Conservation (phyloP, 2,888 invertebrate genomes). For the Mactromeris polynyma region DNA sequence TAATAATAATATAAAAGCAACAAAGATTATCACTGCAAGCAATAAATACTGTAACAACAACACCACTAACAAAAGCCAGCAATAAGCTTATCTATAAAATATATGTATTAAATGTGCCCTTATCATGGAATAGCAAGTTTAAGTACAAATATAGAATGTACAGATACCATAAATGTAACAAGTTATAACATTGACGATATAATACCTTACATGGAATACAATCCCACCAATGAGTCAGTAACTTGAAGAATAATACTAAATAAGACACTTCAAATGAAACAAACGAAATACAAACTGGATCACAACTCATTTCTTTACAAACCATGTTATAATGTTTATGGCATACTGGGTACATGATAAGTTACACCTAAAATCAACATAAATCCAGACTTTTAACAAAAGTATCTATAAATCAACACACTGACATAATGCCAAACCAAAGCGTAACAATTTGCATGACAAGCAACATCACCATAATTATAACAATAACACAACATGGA, state of each 20-base stretch:
- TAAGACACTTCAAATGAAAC: background rate
- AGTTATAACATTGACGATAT: background rate
- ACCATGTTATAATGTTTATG: too few relatives aligned
- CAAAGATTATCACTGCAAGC: conserved; percentile 5
- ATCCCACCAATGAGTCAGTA: background rate
- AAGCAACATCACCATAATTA: too few relatives aligned
- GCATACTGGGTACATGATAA: too few relatives aligned
- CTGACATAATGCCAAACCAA: too few relatives aligned
- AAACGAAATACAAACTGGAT: too few relatives aligned
- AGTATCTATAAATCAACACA: too few relatives aligned
- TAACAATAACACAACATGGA: too few relatives aligned
- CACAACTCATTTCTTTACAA: too few relatives aligned
- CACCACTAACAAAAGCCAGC: background rate
- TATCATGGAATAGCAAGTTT: conserved; percentile 14
- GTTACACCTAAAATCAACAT: too few relatives aligned
- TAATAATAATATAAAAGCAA: background rate
- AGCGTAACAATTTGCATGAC: too few relatives aligned
- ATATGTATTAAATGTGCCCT: background rate
- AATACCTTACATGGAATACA: background rate
- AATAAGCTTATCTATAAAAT: background rate
- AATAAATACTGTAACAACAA: background rate
- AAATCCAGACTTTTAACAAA: too few relatives aligned
- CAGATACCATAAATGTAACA: background rate
- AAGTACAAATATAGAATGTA: background rate
- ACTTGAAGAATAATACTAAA: background rate